phyloP scores from a whole-genome alignment of 92 coral and sea anemone species.

The Montipora capitata region DNA sequence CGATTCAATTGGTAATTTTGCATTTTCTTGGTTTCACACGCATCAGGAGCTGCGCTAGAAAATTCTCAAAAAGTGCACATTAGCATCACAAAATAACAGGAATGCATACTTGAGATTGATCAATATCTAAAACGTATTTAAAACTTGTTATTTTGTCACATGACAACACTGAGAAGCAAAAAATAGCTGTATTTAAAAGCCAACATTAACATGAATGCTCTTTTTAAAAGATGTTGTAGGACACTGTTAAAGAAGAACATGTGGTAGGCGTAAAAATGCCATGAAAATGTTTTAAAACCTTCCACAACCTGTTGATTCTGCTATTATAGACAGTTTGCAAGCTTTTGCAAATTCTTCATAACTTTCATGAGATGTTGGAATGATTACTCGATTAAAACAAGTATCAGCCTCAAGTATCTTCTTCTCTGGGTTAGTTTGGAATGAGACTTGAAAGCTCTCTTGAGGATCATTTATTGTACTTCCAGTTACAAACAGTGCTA shows the following conservation, averaged over 20 bases:
- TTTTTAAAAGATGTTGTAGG: background rate
- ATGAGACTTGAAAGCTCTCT: slow-evolving; percentile 49
- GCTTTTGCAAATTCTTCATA: slow-evolving; percentile 58
- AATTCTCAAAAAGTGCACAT: too few species aligned
- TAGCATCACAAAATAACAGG: too few species aligned
- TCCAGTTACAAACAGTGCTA: slow-evolving; percentile 52
- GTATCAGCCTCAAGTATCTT: slow-evolving; percentile 52
- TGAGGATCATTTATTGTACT: slow-evolving; percentile 34
- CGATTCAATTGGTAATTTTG: too few species aligned
- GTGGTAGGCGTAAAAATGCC: slow-evolving; percentile 5
- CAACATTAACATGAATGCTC: background rate
- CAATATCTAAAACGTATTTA: too few species aligned
- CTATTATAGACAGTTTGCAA: slow-evolving; percentile 41
- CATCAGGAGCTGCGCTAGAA: too few species aligned
- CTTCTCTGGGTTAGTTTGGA: slow-evolving; percentile 29
- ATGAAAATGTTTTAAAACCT: slow-evolving; percentile 14
- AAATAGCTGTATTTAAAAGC: background rate
- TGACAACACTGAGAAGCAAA: too few species aligned
- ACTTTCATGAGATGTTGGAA: slow-evolving; percentile 57
- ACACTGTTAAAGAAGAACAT: slow-evolving; percentile 5
- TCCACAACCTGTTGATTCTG: slow-evolving; percentile 32
- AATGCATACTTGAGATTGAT: too few species aligned
- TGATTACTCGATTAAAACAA: slow-evolving; percentile 55
- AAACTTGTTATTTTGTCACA: too few species aligned
- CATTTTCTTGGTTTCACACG: too few species aligned